Base-by-base conservation (phyloP, 2,113 vertebrate genomes). In the Phylloscopus whistleri region DNA sequence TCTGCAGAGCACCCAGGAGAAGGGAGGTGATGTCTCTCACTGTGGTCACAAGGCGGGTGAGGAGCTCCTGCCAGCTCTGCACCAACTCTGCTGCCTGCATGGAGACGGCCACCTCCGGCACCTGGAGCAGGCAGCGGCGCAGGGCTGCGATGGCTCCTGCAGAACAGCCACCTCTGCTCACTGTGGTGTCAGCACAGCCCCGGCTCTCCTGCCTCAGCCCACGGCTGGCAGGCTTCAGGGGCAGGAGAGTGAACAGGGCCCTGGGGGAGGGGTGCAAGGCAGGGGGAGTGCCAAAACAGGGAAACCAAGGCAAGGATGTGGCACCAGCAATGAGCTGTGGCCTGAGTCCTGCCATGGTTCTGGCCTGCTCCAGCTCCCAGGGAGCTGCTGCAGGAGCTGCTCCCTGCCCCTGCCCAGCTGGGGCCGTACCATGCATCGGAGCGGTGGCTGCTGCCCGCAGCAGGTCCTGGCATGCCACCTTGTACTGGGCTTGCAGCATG, bases 61-160 rank as follows among this genome's bases (percentile, higher is more conserved):
- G 75, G 41, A 98, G 88, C 41, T 68, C n/a, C 48, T 60, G 92
- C 95, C 98, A 95, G 74, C 69, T 87, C 52, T 51, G 82, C 27
- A 66, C 94, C 9, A 97, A 10, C 46, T 94, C 93, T 11, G 95
- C 96, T 20, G 86, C 58, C 66, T 3, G 67, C 84, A 97, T 93
- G 48, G 97, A 97, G 28, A 30, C 7, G 5, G 97, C 62, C 35
- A 95, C 93, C 66, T 95, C 84, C 0, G 98, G 97, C 20, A 97
- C 94, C 68, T 99, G 98, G 27, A 98, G 94, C 68, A 99, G 94
- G 90, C 98, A 99, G 74, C 96, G 97, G 87, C 98, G 98, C 73
- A 99, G 97, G 28, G 98, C 98, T 39, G 96, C 84, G 20, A 99
- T 77, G 70, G 98, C 93, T 66, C 99, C 99, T 99, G 94, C 56